Evolutionary conservation across 2,797 vertebrate genomes (phyloP), one percentile per base, ranked within the genome.

Genomic region (Pteronotus mesoamericanus): DNA sequence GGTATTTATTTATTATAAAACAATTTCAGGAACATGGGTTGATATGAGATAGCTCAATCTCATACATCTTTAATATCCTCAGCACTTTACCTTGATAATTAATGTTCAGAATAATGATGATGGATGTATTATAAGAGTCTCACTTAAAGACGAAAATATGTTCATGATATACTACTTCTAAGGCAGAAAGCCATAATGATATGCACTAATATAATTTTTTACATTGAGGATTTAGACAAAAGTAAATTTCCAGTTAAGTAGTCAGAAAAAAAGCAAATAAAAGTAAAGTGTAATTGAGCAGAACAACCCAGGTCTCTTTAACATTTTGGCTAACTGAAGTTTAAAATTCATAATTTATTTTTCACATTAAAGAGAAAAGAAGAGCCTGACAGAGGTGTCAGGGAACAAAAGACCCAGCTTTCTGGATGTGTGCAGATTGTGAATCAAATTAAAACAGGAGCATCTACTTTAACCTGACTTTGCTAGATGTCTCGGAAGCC

Each of bases 341-440:
- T 94, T 83, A 44, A 94, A 88, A 75, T 80, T 92, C 22, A 61
- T 72, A 24, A 83, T 84, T 88, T 88, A n/a, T 74, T 89, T 80
- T 86, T 96, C 55, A 68, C 16, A 46, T 44, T 91, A 48, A 94
- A 72, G 16, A 91, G 42, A 55, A 88, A 86, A 75, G 26, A 75
- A 93, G 61, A 86, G 29, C 6, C 24, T 51, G 68, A 57, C 2
- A 2, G 55, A 51, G 14, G 1, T 53, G 6, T 92, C 16, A 68
- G 34, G 37, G n/a, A 78, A 55, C 57, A 64, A 69, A 68, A 86
- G 75, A 66, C 16, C 34, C 26, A 44, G 22, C 19, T 86, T 9
- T 92, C 42, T 69, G 74, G 24, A n/a, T 51, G 11, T n/a, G 16
- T 87, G 4, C 8, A 53, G 51, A 26, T 42, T 37, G 55, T 87